These are phyloP conservation scores for Amblyopsis hoosieri DNA, from an alignment of 2,797 vertebrate species.

Conservation along the genomic window DNA sequence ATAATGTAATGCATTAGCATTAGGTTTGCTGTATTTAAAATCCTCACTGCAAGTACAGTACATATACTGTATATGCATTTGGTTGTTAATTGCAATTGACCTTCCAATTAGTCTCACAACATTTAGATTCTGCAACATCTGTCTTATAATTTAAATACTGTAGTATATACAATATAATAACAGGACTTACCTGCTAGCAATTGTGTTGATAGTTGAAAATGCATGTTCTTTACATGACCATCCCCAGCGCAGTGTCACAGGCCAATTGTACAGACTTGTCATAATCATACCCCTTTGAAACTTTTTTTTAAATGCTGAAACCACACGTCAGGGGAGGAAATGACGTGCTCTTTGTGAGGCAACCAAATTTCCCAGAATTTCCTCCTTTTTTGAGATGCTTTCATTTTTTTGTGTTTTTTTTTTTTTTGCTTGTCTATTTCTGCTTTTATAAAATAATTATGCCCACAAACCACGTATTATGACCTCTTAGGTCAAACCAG, in stretches of 20 bases:
- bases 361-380: slow-evolving; percentile 81
- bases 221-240: slow-evolving; percentile 78
- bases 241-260: slow-evolving; percentile 67
- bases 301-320: slow-evolving; percentile 75
- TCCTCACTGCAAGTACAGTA: not conserved
- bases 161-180: not conserved
- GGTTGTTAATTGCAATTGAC: slow-evolving; percentile 5
- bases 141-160: not conserved
- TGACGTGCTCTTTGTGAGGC: slow-evolving; percentile 78
- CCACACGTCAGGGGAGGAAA: slow-evolving; percentile 80
- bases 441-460: slow-evolving; percentile 12
- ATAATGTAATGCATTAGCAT: not conserved
- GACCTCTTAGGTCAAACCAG: not conserved
- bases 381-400: slow-evolving; percentile 49
- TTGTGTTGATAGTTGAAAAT: slow-evolving; percentile 64
- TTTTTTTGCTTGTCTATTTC: slow-evolving; percentile 37
- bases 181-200: slow-evolving; percentile 72
- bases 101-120: slow-evolving; percentile 31
- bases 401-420: slow-evolving; percentile 31
- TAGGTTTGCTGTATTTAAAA: not conserved
- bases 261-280: slow-evolving; percentile 66
- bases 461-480: slow-evolving; percentile 26
- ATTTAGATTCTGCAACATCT: not conserved
- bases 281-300: slow-evolving; percentile 72
- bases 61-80: not conserved